Evolutionary conservation across 2,888 invertebrate species (phyloP), one percentile per base, ranked within the genome.

Genomic region (Noctua fimbriata): DNA sequence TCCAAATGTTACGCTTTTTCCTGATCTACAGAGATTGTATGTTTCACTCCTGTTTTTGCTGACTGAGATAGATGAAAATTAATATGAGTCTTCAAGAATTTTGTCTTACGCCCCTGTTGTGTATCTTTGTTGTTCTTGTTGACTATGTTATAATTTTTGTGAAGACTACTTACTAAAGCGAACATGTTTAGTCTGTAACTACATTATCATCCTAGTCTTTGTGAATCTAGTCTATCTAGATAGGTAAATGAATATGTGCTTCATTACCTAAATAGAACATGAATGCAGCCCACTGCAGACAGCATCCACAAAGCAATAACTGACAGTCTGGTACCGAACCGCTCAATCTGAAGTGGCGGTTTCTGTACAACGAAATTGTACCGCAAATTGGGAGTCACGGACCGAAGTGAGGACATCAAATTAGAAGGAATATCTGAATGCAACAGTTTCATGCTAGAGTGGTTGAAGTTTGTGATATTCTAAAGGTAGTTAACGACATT

Each of bases 1-100:
- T 91, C 90, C 89, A 91, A 93, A 93, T 91, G 92, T 91, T 90
- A 90, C 90, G 91, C 87, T 91, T 91, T 92, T 92, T 90, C 86
- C 91, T 89, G 87, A 84, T 85, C 87, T 87, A 81, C 86, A 80
- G 85, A 88, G 89, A 90, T 91, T 91, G 83, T 84, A 81, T 81
- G 81, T 81, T 83, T 83, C 83, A 79, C 73, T 79, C 85, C 84
- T 67, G 76, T 76, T 88, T 86, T 87, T 85, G 82, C 84, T 82
- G 82, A 88, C 83, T 81, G 47, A 69, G 76, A 79, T 79, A 84
- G 86, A 90, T 87, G 82, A 77, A 82, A 86, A 89, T 87, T 73
- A 82, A 85, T 85, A 81, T 81, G 78, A 78, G 58, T 86, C 82
- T 83, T 66, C 69, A 79, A 81, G 76, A 82, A 76, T 85, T 84